Conservation (phyloP, 2,888 invertebrate genomes). For the Deilephila porcellus region DNA sequence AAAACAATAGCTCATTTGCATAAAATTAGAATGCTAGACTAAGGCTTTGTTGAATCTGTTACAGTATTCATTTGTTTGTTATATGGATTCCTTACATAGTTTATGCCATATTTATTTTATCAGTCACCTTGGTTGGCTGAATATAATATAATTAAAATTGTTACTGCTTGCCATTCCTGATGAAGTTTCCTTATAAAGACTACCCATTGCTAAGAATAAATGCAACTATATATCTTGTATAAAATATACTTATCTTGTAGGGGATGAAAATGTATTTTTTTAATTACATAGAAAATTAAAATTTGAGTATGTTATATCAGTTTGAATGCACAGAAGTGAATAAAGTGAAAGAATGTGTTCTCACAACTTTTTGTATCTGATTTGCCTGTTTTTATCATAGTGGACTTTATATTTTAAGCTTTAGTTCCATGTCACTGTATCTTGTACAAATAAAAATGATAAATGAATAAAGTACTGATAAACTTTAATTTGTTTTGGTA, state of each 20-base stretch:
- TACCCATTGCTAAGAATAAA: not conserved
- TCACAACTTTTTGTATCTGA: not conserved
- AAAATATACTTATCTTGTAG: not conserved
- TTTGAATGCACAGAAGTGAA: not conserved
- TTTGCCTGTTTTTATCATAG: constrained; percentile 1
- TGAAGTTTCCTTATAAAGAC: not conserved
- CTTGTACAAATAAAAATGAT: constrained; percentile 29
- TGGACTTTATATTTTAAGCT: constrained; percentile 11
- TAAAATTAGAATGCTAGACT: constrained; percentile 30
- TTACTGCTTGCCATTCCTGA: constrained; percentile 35
- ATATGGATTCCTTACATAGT: constrained; percentile 20
- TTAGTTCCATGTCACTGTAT: constrained; percentile 22
- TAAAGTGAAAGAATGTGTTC: not conserved
- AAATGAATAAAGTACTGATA: constrained; percentile 11
- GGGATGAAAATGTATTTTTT: not conserved
- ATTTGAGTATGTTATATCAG: too few relatives aligned
- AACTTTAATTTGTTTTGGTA: constrained; percentile 32
- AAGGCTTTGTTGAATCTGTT: constrained; percentile 26
- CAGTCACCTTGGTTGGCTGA: constrained; percentile 31
- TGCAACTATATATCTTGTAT: not conserved
- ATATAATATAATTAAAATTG: constrained; percentile 31
- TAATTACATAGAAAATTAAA: too few relatives aligned
- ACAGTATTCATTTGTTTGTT: constrained; percentile 29
- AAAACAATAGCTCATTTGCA: constrained; percentile 44
- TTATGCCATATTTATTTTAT: constrained; percentile 17